Base-by-base conservation (phyloP, 2,888 invertebrate genomes). In the Conistra vaccinii region DNA sequence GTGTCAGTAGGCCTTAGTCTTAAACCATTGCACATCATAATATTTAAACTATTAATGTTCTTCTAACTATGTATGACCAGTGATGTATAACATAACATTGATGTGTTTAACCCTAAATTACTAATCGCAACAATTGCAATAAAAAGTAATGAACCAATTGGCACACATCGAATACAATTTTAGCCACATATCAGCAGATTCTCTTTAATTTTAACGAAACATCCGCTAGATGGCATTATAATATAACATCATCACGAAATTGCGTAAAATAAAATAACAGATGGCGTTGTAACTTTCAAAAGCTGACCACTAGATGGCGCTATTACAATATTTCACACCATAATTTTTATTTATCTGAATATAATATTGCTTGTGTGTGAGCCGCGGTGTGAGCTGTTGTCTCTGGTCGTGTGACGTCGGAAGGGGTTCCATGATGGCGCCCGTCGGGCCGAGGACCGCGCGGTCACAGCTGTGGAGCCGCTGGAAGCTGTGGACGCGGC, bases 371-470 rank as follows among this genome's bases (percentile, higher is more conserved):
- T 96, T 57, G 97, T 93, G 73, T 97, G 97, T 35, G 97, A 95
- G 70, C 92, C 91, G 80, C 92, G 89, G 55, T 94, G 91, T 12
- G 93, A 97, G 90, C 97, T 97, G 88, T 97, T 97, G 70, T 97
- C 97, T 2, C 96, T 90, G 1, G 96, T 91, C 4, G 97, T 95
- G 84, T 97, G 97, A 67, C 97, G 96, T 79, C 97, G 97, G 94
- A 98, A 98, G 0, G 98, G 98, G 91, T 98, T 98, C 98, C 98
- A 98, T 53, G 97, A 95, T 4, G 97, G 97, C 76, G 97, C 94
- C 5, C 97, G 93, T 3, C 96, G 93, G 0, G 97, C 94, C 0
- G 96, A 95, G 1, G 90, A 96, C 84, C 94, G 89, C 17, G 93
- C 93, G 0, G 94, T 93, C 76, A 90, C 91, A 3, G 93, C 94